Base-by-base conservation (phyloP, 1,140 invertebrate species). In the Hestina assimilis region DNA sequence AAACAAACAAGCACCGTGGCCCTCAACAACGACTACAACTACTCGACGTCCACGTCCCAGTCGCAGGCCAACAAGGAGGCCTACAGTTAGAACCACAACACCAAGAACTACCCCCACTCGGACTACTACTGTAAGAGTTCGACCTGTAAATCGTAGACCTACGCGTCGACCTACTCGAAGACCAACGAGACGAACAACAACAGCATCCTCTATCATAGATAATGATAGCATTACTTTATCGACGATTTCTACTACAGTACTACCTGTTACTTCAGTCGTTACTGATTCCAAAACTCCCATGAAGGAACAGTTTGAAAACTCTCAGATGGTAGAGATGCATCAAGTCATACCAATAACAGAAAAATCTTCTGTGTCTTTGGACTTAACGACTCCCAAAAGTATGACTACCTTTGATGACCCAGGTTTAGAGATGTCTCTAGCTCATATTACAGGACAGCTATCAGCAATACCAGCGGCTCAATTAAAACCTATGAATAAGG, bases 371-470 rank as follows among this genome's bases (percentile, higher is more conserved):
- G 29, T 61, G 24, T 69, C 38, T 51, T 3, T 41, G 57, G 55
- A 80, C 48, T 67, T 77, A 35, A 77, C 71, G 15, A 80, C 66
- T 4, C 50, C 63, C 2, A 81, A 80, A 64, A 66, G 63, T 43
- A 78, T 66, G 1, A 87, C 78, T 3, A 75, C 79, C 5, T 86
- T 90, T 54, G 83, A 84, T 61, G 87, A 90, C 60, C 57, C 77
- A 23, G 84, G 87, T 3, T 64, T 90, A 43, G 82, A 89, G 71
- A 79, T 87, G 66, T 89, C 89, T 12, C 75, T 89, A 55, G 87
- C 85, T n/a, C 80, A 87, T 68, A 87, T 89, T 4, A 89, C 89
- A 17, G 87, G 86, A 29, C 89, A 89, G 54, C 54, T 90, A 17
- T 87, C 87, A 24, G 75, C 71, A 12, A 75, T 88, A 66, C 87